Conservation (phyloP, 2,113 vertebrate species). For the Motacilla alba region DNA sequence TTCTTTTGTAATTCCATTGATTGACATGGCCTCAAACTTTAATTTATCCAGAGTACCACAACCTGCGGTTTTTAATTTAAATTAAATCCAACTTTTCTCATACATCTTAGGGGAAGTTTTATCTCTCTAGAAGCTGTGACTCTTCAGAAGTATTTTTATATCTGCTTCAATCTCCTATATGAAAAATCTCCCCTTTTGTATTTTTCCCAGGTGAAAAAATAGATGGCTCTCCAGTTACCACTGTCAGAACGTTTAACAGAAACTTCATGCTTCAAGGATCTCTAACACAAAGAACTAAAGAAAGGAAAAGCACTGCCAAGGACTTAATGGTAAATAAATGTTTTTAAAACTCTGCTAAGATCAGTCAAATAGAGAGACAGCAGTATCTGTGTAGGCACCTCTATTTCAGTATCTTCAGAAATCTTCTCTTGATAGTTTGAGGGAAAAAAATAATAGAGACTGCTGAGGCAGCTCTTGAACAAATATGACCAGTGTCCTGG, state of each 20-base stretch:
- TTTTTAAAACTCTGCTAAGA: not conserved
- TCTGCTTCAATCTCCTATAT: not conserved
- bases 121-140: not conserved
- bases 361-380: not conserved
- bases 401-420: not conserved
- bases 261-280: constrained; percentile 78
- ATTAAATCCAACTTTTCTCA: not conserved
- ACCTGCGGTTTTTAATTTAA: not conserved
- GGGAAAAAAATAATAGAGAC: not conserved
- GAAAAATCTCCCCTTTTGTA: not conserved
- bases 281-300: constrained; percentile 63
- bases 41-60: not conserved
- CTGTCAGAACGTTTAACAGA: constrained; percentile 69
- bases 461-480: not conserved
- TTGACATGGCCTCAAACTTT: not conserved
- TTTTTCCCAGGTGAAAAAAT: constrained; percentile 66
- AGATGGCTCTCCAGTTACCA: constrained; percentile 50
- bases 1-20: not conserved
- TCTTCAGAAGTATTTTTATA: not conserved
- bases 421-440: not conserved
- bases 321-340: constrained; percentile 66
- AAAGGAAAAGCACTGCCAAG: constrained; percentile 64
- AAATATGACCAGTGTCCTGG: not conserved
- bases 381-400: not conserved
- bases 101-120: not conserved